Base-by-base conservation (phyloP, 2,113 vertebrate species). In the Protobothrops flavoviridis region DNA sequence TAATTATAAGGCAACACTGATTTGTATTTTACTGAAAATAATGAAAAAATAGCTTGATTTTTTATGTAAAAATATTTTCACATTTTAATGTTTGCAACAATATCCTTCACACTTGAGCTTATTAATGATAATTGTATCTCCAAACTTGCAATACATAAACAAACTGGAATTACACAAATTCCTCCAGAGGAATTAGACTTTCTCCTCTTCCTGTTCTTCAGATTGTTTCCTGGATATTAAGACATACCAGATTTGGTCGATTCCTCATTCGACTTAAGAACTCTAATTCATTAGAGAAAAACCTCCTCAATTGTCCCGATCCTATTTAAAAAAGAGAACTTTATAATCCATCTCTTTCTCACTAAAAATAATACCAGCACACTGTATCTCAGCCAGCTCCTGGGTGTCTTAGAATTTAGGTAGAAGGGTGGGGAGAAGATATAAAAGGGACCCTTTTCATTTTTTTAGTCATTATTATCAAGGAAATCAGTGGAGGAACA, bases 261-360 rank as follows among this genome's bases (percentile, higher is more conserved):
- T 95, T 74, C 52, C 5, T 93, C 23, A 95, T 87, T 39, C 91
- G 95, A 0, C 96, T 97, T 64, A 97, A 90, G 0, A 97, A 97
- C 15, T 97, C 97, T 45, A 93, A 15, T 88, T 97, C 97, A 11
- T 92, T 92, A 0, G 93, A 94, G 3, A 26, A 94, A 95, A 97
- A 97, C 33, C 97, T 96, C 11, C 95, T 96, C 57, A 97, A 85
- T 89, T 97, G 95, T 1, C 53, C 43, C 0, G 95, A 91, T 57
- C 45, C 97, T 97, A 94, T 23, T 61, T 15, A 74, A 39, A 23
- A 52, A 90, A 95, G 0, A 90, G 0, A 93, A 39, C 33, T 21
- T 81, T 81, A 81, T 81, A 39, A 81, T 43, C 74, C 74, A 81
- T 15, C 17, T 43, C 7, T 81, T 81, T 81, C 69, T 21, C n/a